Percentiles rank a stretch among this genome's conserved stretches.
Evolutionary conservation across 1,140 invertebrate species (phyloP).

Genomic region (Trichonephila clavipes): DNA sequence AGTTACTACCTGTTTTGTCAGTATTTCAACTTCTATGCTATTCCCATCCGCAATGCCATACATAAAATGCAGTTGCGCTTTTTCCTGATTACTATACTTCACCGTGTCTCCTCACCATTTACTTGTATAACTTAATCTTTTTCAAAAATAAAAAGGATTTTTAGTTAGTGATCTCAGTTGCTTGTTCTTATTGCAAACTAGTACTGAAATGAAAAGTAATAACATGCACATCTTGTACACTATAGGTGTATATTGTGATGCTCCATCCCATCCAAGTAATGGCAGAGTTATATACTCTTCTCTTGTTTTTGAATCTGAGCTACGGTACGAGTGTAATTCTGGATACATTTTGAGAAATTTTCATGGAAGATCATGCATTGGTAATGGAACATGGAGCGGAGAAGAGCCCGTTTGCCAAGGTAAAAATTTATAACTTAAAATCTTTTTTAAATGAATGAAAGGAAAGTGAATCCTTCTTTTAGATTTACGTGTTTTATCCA

Average conservation of each 20-base stretch:
- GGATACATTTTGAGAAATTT: slow-evolving; percentile 80
- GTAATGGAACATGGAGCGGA: slow-evolving; percentile 92
- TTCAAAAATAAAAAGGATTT: background rate
- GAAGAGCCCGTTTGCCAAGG: slow-evolving; percentile 90
- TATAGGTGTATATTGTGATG: slow-evolving; percentile 39
- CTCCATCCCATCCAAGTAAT: background rate
- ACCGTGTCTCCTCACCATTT: background rate
- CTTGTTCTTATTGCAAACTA: background rate
- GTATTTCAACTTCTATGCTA: no score
- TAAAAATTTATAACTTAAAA: slow-evolving; percentile 82
- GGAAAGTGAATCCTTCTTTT: no score
- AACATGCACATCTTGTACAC: background rate
- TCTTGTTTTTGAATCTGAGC: slow-evolving; percentile 13
- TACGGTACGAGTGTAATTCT: slow-evolving; percentile 42
- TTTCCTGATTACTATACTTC: no score
- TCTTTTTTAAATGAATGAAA: no score
- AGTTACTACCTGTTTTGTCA: no score
- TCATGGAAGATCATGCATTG: slow-evolving; percentile 86
- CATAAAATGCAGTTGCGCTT: no score
- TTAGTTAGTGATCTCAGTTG: background rate
- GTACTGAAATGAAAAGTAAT: background rate
- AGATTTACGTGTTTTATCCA: no score
- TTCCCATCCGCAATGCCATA: no score
- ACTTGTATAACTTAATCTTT: background rate
- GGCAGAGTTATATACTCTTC: slow-evolving; percentile 44